Percentiles rank a stretch among this genome's conserved stretches.
phyloP scores from a whole-genome alignment of 2,888 invertebrate species.

The Eilema depressum region DNA sequence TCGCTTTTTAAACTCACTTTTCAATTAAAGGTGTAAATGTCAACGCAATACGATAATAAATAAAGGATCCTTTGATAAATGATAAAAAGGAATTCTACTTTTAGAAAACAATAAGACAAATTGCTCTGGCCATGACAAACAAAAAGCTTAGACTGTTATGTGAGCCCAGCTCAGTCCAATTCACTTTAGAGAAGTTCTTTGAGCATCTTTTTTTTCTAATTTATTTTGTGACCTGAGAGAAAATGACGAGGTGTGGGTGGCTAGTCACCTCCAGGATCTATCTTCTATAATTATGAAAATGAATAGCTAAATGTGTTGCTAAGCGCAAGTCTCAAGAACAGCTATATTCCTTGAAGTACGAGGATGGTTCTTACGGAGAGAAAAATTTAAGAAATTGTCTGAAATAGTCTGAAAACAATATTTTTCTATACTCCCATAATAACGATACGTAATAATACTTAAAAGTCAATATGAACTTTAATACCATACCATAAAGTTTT shows the following conservation, averaged over 20 bases:
- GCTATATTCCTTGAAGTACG: too few species aligned
- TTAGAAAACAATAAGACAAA: neutral
- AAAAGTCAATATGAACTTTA: too few species aligned
- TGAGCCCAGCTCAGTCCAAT: neutral
- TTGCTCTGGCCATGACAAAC: neutral
- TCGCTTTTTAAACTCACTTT: neutral
- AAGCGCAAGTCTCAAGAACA: too few species aligned
- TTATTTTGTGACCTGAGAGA: neutral
- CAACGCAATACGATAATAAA: neutral
- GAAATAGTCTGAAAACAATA: too few species aligned
- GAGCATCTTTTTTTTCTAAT: neutral
- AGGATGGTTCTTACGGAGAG: too few species aligned
- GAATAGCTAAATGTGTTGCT: too few species aligned
- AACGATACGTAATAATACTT: too few species aligned
- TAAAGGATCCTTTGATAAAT: neutral
- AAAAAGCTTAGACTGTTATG: too few species aligned
- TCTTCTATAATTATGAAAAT: too few species aligned
- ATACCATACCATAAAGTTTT: too few species aligned
- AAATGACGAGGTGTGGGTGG: neutral
- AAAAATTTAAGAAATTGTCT: too few species aligned
- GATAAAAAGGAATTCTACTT: neutral
- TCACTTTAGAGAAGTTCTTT: slow-evolving; percentile 1
- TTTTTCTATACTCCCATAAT: too few species aligned
- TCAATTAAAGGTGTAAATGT: neutral
- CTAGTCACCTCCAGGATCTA: neutral